phyloP scores from a whole-genome alignment of 2,797 vertebrate species.

The Protonibea diacanthus region DNA sequence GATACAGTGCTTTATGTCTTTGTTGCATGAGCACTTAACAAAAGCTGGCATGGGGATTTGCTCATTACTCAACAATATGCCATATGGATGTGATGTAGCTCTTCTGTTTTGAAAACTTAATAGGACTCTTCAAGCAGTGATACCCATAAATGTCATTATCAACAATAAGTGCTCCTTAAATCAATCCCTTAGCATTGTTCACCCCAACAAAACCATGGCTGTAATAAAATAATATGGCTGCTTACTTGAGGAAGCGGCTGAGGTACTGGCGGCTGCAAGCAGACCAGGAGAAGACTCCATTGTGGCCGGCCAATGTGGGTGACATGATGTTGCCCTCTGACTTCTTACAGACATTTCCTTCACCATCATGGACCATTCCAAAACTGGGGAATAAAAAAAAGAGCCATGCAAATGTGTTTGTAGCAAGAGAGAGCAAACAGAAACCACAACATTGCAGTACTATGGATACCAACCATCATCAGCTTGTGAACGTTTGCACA shows the following conservation, averaged over 20 bases:
- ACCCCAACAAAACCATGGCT: conserved; percentile 31
- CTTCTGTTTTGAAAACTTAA: conserved; percentile 33
- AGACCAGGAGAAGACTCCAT: conserved; percentile 95
- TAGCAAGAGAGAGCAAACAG: background rate
- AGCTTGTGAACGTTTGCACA: background rate
- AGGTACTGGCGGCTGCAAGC: conserved; percentile 94
- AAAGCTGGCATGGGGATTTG: conserved; percentile 36
- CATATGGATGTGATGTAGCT: conserved; percentile 43
- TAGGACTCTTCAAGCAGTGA: conserved; percentile 13
- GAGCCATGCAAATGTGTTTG: background rate
- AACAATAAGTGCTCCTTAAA: conserved; percentile 31
- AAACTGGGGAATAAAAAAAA: conserved; percentile 81
- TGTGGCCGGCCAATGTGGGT: conserved; percentile 92
- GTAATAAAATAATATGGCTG: background rate
- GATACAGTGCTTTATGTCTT: conserved; percentile 37
- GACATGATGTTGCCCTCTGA: conserved; percentile 96
- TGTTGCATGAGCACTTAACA: conserved; percentile 38
- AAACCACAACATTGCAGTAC: background rate
- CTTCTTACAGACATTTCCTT: conserved; percentile 94
- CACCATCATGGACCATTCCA: conserved; percentile 95
- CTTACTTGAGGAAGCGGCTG: conserved; percentile 91
- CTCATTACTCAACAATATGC: conserved; percentile 35
- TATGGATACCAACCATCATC: background rate
- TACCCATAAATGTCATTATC: conserved; percentile 36
- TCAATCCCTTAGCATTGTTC: conserved; percentile 8